These are phyloP conservation scores for Rhabdophis nuchalis DNA, from an alignment of 2,797 vertebrate species.

Conservation along the genomic window DNA sequence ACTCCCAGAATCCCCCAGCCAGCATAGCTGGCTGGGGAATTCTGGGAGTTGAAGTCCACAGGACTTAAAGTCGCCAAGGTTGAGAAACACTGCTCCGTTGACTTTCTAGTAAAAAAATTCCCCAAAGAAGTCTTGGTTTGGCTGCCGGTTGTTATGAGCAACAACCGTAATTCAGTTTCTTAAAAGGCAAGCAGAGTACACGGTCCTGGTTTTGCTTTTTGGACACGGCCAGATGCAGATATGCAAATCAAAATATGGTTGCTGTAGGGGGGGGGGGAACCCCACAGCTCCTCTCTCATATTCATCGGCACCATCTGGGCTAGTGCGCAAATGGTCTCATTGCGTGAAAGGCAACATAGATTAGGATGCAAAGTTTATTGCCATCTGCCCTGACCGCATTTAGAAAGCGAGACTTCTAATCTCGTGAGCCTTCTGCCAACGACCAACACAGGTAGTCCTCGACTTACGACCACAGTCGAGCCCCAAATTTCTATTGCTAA, in stretches of 20 bases:
- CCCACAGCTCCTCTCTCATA: background rate
- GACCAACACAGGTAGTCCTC: background rate
- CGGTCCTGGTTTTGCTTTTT: background rate
- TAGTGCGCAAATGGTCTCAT: too few relatives aligned
- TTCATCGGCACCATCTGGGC: background rate
- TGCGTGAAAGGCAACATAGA: background rate
- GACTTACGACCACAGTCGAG: background rate
- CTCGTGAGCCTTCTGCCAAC: background rate
- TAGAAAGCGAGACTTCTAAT: background rate
- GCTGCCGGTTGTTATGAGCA: background rate
- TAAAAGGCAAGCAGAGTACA: background rate
- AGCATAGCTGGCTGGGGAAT: too few relatives aligned
- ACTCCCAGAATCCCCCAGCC: too few relatives aligned
- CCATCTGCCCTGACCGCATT: background rate
- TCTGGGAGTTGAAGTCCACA: too few relatives aligned
- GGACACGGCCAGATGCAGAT: background rate
- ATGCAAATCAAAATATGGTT: background rate
- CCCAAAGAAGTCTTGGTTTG: background rate
- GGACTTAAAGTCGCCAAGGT: too few relatives aligned
- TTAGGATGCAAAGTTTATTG: too few relatives aligned
- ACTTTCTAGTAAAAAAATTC: background rate
- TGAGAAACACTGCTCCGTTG: too few relatives aligned
- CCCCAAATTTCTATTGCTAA: background rate
- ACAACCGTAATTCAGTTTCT: background rate
- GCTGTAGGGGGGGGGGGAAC: too few relatives aligned